Evolutionary conservation across 2,797 vertebrate genomes (phyloP).

Genomic region (Tragelaphus eurycerus): DNA sequence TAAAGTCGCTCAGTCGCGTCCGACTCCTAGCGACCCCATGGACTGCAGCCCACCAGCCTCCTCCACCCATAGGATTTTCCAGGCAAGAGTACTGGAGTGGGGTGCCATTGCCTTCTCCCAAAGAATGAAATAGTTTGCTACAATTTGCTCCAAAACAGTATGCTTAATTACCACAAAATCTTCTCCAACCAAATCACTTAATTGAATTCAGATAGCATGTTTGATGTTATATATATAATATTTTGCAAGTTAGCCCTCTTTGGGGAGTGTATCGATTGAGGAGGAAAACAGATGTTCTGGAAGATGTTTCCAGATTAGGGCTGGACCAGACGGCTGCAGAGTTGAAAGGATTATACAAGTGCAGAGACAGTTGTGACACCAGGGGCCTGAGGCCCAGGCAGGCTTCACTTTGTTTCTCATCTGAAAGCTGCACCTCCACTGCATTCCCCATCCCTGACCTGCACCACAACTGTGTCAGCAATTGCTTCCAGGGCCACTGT

Average conservation of each 20-base stretch:
- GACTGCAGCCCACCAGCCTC: too few species aligned
- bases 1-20: too few species aligned
- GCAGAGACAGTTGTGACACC: constrained; percentile 45
- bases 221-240: constrained; percentile 70
- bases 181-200: constrained; percentile 73
- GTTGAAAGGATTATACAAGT: constrained; percentile 69
- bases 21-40: too few species aligned
- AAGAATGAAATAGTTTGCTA: constrained; percentile 57
- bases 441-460: background rate
- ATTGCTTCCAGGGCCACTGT: background rate
- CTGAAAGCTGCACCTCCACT: constrained; percentile 58
- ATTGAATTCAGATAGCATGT: constrained; percentile 72
- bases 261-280: constrained; percentile 68
- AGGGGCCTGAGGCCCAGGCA: constrained; percentile 31
- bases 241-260: constrained; percentile 74
- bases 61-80: too few species aligned
- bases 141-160: constrained; percentile 62
- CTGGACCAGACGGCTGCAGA: constrained; percentile 54
- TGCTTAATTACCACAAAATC: constrained; percentile 76
- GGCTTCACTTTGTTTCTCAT: constrained; percentile 56
- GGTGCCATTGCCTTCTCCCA: background rate
- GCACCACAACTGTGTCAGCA: background rate
- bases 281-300: constrained; percentile 68
- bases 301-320: constrained; percentile 68
- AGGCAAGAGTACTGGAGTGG: too few species aligned